Conservation (phyloP, 2,797 vertebrate species). For the Dipus sagitta region DNA sequence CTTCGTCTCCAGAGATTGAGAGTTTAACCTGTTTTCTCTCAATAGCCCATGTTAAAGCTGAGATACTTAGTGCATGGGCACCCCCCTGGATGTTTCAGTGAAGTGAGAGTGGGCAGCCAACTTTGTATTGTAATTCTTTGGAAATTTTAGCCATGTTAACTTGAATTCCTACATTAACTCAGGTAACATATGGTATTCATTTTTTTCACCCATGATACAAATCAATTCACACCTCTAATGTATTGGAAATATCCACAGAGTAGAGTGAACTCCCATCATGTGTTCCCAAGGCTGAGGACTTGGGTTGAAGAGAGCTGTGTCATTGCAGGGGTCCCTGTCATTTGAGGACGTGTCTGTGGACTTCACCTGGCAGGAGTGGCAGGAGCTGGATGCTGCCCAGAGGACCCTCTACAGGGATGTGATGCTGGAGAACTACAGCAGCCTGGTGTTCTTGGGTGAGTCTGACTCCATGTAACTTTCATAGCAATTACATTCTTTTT, state of each 20-base stretch:
- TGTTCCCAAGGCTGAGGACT: not conserved
- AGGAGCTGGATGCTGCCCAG: slow-evolving; percentile 8
- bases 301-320: not conserved
- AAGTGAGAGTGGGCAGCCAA: too few relatives aligned
- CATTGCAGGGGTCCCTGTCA: not conserved
- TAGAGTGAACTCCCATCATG: not conserved
- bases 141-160: not conserved
- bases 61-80: too few relatives aligned
- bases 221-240: not conserved
- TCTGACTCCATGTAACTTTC: too few relatives aligned
- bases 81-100: too few relatives aligned
- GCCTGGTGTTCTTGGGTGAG: too few relatives aligned
- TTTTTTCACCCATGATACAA: not conserved
- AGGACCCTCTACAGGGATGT: not conserved
- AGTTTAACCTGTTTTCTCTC: too few relatives aligned
- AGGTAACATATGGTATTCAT: not conserved
- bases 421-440: too few relatives aligned
- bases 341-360: slow-evolving; percentile 26
- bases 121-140: not conserved
- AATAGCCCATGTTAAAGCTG: too few relatives aligned
- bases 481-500: too few relatives aligned
- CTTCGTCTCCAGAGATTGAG: too few relatives aligned
- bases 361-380: not conserved
- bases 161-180: not conserved
- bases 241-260: not conserved